Percentiles rank a stretch among this genome's conserved stretches.
Conservation (phyloP, 2,888 invertebrate genomes). For the Caenorhabditis afra region DNA sequence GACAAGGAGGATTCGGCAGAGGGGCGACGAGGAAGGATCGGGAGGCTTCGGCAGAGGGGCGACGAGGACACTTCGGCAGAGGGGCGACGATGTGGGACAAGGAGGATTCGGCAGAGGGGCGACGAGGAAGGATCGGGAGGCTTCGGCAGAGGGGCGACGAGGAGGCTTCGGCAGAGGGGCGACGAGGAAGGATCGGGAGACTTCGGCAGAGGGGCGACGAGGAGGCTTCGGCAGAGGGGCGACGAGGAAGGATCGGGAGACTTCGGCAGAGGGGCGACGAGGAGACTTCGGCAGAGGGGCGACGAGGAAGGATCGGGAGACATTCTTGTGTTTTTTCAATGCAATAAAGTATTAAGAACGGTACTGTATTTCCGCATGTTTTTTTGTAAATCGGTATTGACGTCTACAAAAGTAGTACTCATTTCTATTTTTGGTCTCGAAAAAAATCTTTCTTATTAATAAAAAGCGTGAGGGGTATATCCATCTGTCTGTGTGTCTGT, state of each 20-base stretch:
- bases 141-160: not conserved
- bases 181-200: constrained; percentile 11
- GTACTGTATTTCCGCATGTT: too few species aligned
- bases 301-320: constrained; percentile 16
- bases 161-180: not conserved
- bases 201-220: constrained; percentile 10
- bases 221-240: constrained; percentile 3
- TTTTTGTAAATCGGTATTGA: too few species aligned
- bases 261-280: not conserved
- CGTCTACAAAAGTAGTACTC: too few species aligned
- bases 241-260: constrained; percentile 1
- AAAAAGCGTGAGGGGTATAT: too few species aligned
- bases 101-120: not conserved
- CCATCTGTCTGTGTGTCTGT: too few species aligned
- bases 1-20: not conserved
- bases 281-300: constrained; percentile 4
- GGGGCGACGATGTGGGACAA: not conserved
- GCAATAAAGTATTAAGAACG: too few species aligned
- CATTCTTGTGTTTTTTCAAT: too few species aligned
- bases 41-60: not conserved
- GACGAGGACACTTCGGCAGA: not conserved
- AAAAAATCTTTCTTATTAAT: too few species aligned
- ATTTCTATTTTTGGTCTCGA: too few species aligned
- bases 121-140: not conserved
- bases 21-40: not conserved